Conservation (phyloP, 1,140 invertebrate genomes). For the Lerema accius region DNA sequence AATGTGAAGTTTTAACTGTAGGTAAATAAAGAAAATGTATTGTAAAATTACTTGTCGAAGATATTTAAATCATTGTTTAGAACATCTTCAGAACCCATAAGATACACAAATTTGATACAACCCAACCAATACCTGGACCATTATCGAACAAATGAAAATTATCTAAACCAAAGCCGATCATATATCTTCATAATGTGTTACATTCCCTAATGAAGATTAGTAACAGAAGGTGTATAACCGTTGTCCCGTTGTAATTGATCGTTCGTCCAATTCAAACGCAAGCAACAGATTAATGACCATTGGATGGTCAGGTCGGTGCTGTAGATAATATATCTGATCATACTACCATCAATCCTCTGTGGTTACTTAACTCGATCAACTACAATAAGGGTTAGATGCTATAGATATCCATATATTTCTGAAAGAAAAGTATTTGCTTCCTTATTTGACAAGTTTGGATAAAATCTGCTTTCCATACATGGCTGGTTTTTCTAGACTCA, state of each 20-base stretch:
- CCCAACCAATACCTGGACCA: background rate
- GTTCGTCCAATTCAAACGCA: conserved; percentile 52
- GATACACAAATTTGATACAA: background rate
- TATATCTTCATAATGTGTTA: conserved; percentile 28
- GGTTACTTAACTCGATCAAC: conserved; percentile 71
- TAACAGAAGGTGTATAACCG: conserved; percentile 33
- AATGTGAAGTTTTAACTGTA: too few relatives aligned
- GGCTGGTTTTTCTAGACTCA: too few relatives aligned
- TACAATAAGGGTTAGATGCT: conserved; percentile 45
- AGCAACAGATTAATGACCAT: conserved; percentile 71
- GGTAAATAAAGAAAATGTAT: too few relatives aligned
- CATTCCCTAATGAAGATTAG: conserved; percentile 33
- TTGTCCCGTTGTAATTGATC: conserved; percentile 64
- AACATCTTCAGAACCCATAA: background rate
- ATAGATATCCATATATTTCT: too few relatives aligned
- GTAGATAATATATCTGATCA: conserved; percentile 73
- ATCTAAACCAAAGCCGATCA: conserved; percentile 13
- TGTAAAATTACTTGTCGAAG: too few relatives aligned
- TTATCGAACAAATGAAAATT: conserved; percentile 26
- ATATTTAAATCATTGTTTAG: too few relatives aligned
- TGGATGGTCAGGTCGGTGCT: conserved; percentile 58
- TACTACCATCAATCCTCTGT: conserved; percentile 63
- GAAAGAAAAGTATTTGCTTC: too few relatives aligned
- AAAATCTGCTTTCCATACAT: too few relatives aligned
- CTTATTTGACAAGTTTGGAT: too few relatives aligned